Evolutionary conservation across 2,113 vertebrate genomes (phyloP).

Genomic region (Platycercus adscitus): DNA sequence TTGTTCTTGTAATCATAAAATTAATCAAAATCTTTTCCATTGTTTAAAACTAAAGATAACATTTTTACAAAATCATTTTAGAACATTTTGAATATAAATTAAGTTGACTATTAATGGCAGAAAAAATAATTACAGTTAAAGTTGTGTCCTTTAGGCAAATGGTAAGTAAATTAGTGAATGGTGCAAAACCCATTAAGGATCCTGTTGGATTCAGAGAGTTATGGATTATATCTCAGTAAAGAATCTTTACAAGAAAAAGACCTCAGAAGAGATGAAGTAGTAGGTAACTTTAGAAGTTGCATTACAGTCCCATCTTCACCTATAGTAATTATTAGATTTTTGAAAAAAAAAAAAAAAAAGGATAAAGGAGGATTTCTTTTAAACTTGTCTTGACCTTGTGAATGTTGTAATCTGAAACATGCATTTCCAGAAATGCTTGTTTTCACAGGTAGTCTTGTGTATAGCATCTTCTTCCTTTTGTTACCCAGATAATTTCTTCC

Average conservation of each 20-base stretch:
- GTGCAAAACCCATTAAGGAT: not conserved
- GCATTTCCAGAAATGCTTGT: not conserved
- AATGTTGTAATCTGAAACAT: not conserved
- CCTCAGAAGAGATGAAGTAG: not conserved
- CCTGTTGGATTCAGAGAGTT: not conserved
- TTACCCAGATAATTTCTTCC: not conserved
- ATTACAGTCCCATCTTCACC: not conserved
- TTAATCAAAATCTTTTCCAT: slow-evolving; percentile 25
- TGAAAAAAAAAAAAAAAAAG: not conserved
- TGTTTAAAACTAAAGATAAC: slow-evolving; percentile 29
- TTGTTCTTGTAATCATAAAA: slow-evolving; percentile 38
- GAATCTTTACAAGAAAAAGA: not conserved
- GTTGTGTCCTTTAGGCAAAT: not conserved
- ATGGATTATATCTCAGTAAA: not conserved
- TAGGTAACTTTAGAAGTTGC: not conserved
- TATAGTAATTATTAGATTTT: not conserved
- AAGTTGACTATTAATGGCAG: not conserved
- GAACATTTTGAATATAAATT: not conserved
- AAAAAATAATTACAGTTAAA: slow-evolving; percentile 46
- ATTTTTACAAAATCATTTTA: slow-evolving; percentile 2
- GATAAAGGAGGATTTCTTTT: not conserved
- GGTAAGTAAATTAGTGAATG: not conserved
- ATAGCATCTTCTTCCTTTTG: not conserved
- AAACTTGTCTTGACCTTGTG: not conserved
- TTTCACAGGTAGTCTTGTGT: not conserved